phyloP scores from a whole-genome alignment of 53 echinoderm and acorn worm genomes.

The Paracentrotus lividus region DNA sequence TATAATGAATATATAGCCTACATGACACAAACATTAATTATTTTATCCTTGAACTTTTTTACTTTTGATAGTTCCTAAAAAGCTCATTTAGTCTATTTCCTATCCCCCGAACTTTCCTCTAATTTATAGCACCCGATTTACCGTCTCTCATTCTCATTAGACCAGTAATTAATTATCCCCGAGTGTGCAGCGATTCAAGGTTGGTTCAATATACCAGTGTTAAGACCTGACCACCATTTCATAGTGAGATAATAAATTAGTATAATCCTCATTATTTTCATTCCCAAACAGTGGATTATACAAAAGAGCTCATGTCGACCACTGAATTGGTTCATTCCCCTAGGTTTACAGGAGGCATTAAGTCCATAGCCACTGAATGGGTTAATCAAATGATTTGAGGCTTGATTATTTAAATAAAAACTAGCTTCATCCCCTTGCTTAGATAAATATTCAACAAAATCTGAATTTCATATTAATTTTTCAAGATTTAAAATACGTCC shows the following conservation, averaged over 20 bases:
- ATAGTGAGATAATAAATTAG: not conserved
- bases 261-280: slow-evolving; percentile 19
- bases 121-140: not conserved
- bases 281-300: not conserved
- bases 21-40: no score
- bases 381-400: no score
- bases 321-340: no score
- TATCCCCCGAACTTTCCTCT: not conserved
- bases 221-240: not conserved
- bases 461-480: no score
- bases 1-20: no score
- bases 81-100: no score
- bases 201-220: not conserved
- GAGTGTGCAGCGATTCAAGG: not conserved
- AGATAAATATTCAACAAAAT: no score
- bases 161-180: slow-evolving; percentile 3
- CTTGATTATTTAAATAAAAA: no score
- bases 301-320: slow-evolving; percentile 37
- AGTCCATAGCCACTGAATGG: no score
- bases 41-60: not conserved
- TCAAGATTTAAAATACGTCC: no score
- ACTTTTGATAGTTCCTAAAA: not conserved
- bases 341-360: no score
- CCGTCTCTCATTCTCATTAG: not conserved
- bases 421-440: no score